Evolutionary conservation across 2,888 invertebrate species (phyloP).

Genomic region (Meganola albula): DNA sequence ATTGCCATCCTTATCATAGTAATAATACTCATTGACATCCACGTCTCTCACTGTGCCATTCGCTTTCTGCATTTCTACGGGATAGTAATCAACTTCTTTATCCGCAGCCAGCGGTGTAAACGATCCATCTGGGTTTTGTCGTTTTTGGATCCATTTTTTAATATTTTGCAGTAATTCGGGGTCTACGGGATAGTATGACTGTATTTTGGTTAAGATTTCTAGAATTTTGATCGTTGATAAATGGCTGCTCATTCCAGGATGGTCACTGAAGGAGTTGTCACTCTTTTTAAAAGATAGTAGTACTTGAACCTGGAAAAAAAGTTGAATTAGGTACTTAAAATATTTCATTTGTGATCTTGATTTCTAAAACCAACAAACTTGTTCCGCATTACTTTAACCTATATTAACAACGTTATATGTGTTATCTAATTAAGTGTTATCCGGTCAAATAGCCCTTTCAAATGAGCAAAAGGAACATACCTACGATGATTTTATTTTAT

Average conservation of each 20-base stretch:
- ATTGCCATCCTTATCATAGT: conserved; percentile 72
- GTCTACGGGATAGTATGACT: conserved; percentile 79
- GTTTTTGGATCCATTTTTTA: conserved; percentile 79
- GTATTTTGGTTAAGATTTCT: conserved; percentile 79
- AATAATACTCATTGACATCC: conserved; percentile 67
- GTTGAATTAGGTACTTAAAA: no score
- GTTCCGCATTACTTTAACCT: no score
- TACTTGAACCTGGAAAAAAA: conserved; percentile 73
- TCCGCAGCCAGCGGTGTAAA: conserved; percentile 79
- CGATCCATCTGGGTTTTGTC: conserved; percentile 79
- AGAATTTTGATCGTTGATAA: conserved; percentile 78
- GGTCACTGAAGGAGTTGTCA: conserved; percentile 83
- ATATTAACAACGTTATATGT: no score
- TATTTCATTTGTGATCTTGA: no score
- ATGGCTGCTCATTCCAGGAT: conserved; percentile 80
- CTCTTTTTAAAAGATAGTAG: conserved; percentile 79
- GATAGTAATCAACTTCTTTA: conserved; percentile 73
- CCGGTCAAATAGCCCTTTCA: no score
- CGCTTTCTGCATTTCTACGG: conserved; percentile 53
- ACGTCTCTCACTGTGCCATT: conserved; percentile 56
- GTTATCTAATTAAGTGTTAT: no score
- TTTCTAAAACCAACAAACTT: no score
- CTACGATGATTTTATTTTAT: no score
- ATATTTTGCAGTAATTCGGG: conserved; percentile 78
- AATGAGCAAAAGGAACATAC: no score